These are phyloP conservation scores for Toxostoma redivivum DNA, from an alignment of 2,113 vertebrate genomes.

Conservation along the genomic window DNA sequence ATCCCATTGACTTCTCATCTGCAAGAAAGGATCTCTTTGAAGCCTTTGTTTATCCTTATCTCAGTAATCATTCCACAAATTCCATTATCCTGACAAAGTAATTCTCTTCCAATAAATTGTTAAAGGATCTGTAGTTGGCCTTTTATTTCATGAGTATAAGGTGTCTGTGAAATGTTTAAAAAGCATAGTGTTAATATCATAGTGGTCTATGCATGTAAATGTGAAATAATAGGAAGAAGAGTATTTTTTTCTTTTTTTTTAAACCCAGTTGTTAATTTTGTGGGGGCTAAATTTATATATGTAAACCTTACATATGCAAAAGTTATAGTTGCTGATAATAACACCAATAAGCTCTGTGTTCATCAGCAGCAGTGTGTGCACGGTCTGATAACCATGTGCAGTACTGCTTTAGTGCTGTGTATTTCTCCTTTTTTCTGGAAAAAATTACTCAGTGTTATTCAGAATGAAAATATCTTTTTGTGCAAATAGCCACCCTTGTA, in stretches of 20 bases:
- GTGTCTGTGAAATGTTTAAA: background rate
- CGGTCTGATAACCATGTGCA: background rate
- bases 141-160: background rate
- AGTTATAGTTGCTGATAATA: background rate
- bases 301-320: background rate
- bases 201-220: background rate
- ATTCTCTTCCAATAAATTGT: background rate
- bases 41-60: background rate
- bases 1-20: background rate
- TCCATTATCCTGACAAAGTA: background rate
- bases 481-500: background rate
- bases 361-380: background rate
- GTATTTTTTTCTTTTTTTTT: background rate
- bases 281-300: background rate
- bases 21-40: background rate
- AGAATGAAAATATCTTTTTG: background rate
- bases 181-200: background rate
- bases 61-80: background rate
- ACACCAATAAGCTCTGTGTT: background rate
- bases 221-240: background rate
- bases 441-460: background rate
- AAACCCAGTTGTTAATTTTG: background rate
- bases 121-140: background rate
- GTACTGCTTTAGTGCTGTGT: background rate
- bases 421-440: background rate